Conservation (phyloP, 2,113 vertebrate genomes). For the Zosterops lateralis region DNA sequence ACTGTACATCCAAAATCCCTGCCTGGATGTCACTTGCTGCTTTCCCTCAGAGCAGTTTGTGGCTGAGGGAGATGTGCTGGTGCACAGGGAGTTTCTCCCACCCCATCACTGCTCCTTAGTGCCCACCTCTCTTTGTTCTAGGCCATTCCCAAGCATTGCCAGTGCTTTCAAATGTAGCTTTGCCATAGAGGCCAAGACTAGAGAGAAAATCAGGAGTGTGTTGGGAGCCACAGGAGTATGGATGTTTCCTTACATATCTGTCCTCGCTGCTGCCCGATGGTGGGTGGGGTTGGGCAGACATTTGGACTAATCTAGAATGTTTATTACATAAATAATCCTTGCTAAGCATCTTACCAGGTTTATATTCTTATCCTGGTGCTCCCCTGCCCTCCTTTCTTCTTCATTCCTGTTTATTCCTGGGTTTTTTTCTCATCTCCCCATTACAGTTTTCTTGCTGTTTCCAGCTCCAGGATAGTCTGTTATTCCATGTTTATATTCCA, state of each 20-base stretch:
- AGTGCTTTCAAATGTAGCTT: not conserved
- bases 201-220: not conserved
- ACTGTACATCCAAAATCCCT: not conserved
- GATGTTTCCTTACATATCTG: not conserved
- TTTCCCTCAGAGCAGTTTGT: not conserved
- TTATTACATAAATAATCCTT: not conserved
- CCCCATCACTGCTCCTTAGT: not conserved
- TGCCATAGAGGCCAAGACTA: not conserved
- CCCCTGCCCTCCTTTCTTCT: not conserved
- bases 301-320: not conserved
- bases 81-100: not conserved
- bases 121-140: not conserved
- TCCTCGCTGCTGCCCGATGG: not conserved
- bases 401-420: not conserved
- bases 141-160: not conserved
- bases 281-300: not conserved
- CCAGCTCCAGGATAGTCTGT: not conserved
- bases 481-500: not conserved
- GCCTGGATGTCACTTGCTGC: not conserved
- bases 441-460: not conserved
- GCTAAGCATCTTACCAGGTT: conserved; percentile 4
- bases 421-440: not conserved
- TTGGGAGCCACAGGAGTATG: not conserved
- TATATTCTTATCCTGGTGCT: not conserved
- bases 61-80: not conserved